Percentiles rank a stretch among this genome's conserved stretches.
Evolutionary conservation across 2,797 vertebrate genomes (phyloP).

Genomic region (Apodemus agrarius): DNA sequence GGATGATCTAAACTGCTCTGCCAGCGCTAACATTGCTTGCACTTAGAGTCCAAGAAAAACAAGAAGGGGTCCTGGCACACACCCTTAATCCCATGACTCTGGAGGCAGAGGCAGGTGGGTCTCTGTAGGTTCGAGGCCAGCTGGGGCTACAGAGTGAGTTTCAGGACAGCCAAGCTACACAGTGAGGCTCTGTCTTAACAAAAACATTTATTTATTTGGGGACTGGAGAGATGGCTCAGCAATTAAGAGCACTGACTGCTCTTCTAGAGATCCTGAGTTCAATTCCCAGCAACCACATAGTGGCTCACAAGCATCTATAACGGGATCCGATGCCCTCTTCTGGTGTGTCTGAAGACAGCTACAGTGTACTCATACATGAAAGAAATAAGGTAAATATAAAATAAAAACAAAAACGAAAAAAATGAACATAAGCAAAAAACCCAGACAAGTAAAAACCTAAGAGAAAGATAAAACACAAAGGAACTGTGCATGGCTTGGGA

Average conservation of each 20-base stretch:
- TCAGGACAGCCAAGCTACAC: not conserved
- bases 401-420: not conserved
- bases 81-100: not conserved
- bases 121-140: not conserved
- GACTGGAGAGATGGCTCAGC: not conserved
- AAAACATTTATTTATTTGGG: not conserved
- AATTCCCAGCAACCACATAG: not conserved
- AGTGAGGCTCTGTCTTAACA: not conserved
- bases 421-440: not conserved
- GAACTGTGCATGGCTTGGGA: not conserved
- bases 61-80: not conserved
- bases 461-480: not conserved
- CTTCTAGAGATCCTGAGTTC: not conserved
- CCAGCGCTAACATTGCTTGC: not conserved
- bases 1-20: not conserved
- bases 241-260: not conserved
- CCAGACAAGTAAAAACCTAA: not conserved
- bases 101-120: not conserved
- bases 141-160: not conserved
- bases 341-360: not conserved
- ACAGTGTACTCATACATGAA: not conserved
- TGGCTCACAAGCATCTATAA: not conserved
- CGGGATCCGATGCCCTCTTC: not conserved
- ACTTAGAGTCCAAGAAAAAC: not conserved
- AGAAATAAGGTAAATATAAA: not conserved